phyloP scores from a whole-genome alignment of 2,113 vertebrate species.

The Sterrhoptilus dennistouni region DNA sequence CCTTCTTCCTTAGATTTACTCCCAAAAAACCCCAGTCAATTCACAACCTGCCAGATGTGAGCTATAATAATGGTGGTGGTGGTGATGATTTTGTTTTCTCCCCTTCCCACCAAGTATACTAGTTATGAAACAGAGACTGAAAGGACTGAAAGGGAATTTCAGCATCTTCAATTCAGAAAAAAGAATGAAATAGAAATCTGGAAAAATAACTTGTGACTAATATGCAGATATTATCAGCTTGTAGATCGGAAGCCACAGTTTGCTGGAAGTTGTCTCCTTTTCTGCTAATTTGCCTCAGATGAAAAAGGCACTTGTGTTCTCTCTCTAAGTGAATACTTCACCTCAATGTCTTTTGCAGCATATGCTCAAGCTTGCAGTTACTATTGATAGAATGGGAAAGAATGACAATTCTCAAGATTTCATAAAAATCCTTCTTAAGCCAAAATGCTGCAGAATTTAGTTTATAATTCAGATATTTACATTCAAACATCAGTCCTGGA shows the following conservation, averaged over 20 bases:
- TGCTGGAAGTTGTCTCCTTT: constrained; percentile 39
- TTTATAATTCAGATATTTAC: background rate
- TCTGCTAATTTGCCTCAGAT: constrained; percentile 56
- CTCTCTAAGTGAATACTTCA: constrained; percentile 6
- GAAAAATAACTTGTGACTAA: constrained; percentile 63
- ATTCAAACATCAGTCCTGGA: background rate
- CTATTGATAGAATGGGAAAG: constrained; percentile 47
- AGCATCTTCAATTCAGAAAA: constrained; percentile 11
- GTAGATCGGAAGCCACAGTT: constrained; percentile 49
- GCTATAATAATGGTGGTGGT: background rate
- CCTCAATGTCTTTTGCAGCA: constrained; percentile 18
- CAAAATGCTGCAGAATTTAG: background rate
- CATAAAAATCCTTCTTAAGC: background rate
- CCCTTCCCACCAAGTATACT: background rate
- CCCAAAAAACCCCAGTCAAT: background rate
- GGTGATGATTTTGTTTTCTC: background rate
- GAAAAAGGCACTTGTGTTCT: constrained; percentile 54
- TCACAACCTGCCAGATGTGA: background rate
- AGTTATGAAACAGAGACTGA: constrained; percentile 23
- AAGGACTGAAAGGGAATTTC: background rate
- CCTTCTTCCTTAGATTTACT: background rate
- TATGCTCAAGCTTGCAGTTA: constrained; percentile 52
- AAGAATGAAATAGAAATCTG: constrained; percentile 36
- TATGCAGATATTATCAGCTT: constrained; percentile 61
- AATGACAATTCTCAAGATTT: constrained; percentile 3